Evolutionary conservation across 2,797 vertebrate genomes (phyloP).

Genomic region (Myotis findleyi): DNA sequence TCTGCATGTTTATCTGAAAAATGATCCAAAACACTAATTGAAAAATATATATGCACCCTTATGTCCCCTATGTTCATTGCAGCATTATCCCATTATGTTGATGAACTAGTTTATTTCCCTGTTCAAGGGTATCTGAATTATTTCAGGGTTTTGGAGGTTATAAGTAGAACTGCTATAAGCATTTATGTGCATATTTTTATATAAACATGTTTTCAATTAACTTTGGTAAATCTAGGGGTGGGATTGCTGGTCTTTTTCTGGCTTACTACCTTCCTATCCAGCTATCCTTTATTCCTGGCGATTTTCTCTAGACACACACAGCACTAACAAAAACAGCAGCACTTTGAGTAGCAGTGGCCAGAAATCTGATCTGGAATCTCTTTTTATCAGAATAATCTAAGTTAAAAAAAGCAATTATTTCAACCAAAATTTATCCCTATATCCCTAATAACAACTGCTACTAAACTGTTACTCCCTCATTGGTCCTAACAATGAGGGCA

Average conservation of each 20-base stretch:
- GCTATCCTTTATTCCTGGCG: background rate
- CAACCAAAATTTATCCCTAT: background rate
- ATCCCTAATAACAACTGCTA: background rate
- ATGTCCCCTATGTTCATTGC: background rate
- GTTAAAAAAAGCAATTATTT: background rate
- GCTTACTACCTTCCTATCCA: background rate
- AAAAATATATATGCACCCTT: background rate
- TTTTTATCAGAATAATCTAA: background rate
- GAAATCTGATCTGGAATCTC: background rate
- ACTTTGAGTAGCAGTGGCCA: background rate
- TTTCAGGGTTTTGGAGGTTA: background rate
- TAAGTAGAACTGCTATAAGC: background rate
- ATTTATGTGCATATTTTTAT: background rate
- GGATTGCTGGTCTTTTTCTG: background rate
- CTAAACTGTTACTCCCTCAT: background rate
- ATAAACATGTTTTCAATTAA: background rate
- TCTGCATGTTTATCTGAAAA: background rate
- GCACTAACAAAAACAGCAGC: background rate
- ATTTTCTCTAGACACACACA: background rate
- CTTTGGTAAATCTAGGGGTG: background rate
- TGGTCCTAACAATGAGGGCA: background rate
- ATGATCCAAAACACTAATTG: background rate
- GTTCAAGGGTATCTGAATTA: background rate
- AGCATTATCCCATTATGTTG: background rate
- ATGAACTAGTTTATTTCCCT: background rate